Evolutionary conservation across 1,140 invertebrate species (phyloP), one percentile per base, ranked within the genome.

Genomic region (Tachypleus tridentatus): DNA sequence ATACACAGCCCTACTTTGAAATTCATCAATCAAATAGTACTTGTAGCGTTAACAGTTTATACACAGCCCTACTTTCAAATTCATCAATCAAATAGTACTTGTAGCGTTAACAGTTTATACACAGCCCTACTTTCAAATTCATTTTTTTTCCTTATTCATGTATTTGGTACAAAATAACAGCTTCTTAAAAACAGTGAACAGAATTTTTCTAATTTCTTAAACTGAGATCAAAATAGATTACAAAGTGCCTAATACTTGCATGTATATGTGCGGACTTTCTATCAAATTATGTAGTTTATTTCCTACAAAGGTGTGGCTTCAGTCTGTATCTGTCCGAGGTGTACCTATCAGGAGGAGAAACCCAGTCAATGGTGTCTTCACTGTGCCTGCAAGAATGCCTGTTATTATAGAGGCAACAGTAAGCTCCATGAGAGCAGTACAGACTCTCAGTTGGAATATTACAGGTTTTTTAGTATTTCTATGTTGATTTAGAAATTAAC

Each of bases 381-480:
- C 50, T n/a, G 63, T 64, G 48, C 63, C 66, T 47, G 66, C 66
- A 60, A 60, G 66, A 9, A 51, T 64, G 57, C 11, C 62, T 56
- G 63, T 67, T 50, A 29, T 62, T 29, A 47, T 67, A 10, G n/a
- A 64, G 58, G 66, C 66, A 11, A 59, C 60, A n/a, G 51, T 67
- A 8, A 64, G 9, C 4, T 6, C 62, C n/a, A 11, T 50, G 9
- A 54, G 60, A 5, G 2, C 50, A 6, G 4, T 67, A 11, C 53
- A 58, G 49, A 58, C 66, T 4, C 51, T 67, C 3, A 58, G 59
- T 51, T 67, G 66, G 66, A 60, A 67, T 57, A 62, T 67, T 4
- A 67, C 62, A 64, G 66, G 66, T 67, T 59, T 9, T 3, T 56
- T 56, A n/a, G 29, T 1, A 29, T 2, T 29, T 29, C 29, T 29